A percentile compares a stretch with the other conserved stretches of the same genome.
These are phyloP conservation scores for Pteronura brasiliensis DNA, from an alignment of 2,113 vertebrate genomes.

Conservation along the genomic window DNA sequence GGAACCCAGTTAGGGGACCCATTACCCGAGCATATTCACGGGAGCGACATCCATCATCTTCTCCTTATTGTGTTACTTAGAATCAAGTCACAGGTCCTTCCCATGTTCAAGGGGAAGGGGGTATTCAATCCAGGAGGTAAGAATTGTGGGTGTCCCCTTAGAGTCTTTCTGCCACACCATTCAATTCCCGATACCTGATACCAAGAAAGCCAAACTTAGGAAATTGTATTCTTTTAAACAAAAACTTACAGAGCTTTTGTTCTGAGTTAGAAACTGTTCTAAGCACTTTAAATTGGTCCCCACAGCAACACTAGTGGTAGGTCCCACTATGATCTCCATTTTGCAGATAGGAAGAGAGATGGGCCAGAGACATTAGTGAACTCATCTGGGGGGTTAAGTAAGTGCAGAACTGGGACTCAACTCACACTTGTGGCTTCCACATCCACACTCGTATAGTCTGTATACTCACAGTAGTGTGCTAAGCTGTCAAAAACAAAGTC, in stretches of 20 bases:
- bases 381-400: background rate
- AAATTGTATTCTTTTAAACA: background rate
- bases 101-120: background rate
- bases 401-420: background rate
- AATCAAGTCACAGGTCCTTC: background rate
- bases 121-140: background rate
- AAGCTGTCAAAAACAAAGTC: background rate
- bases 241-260: background rate
- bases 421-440: background rate
- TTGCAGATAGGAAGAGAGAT: background rate
- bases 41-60: background rate
- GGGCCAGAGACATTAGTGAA: background rate
- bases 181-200: background rate
- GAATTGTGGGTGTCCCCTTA: background rate
- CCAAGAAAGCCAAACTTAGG: background rate
- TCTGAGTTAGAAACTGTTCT: background rate
- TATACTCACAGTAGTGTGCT: background rate
- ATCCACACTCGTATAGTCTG: background rate
- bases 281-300: background rate
- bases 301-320: background rate
- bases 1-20: background rate
- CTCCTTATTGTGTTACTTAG: background rate
- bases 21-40: background rate
- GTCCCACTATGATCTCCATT: background rate
- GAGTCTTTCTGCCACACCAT: background rate